Evolutionary conservation across 1,140 invertebrate genomes (phyloP).

Genomic region (Bombus picipes): DNA sequence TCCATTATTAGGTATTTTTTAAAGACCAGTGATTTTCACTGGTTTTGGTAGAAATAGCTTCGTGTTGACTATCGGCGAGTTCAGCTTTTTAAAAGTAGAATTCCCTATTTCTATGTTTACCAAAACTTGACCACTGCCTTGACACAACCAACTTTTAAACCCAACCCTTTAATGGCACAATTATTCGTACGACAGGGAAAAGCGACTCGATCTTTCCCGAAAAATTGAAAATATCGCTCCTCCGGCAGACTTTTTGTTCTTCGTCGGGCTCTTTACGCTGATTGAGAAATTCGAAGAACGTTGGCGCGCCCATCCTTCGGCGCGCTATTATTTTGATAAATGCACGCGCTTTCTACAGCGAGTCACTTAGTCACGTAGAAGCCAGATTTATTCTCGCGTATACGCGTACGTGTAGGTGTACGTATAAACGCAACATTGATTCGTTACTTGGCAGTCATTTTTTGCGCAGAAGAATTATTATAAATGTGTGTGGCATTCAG

Average conservation of each 20-base stretch:
- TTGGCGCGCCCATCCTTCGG: neutral
- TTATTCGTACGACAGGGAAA: neutral
- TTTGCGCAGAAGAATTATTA: neutral
- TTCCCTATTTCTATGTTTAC: neutral
- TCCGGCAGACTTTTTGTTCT: neutral
- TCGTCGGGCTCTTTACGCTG: too few species aligned
- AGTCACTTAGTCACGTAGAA: neutral
- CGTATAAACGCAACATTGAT: neutral
- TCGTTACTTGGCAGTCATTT: neutral
- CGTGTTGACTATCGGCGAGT: too few species aligned
- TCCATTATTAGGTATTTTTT: too few species aligned
- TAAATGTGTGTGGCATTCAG: conserved; percentile 3
- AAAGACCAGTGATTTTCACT: too few species aligned
- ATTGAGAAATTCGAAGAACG: neutral
- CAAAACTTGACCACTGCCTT: neutral
- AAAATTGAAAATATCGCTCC: neutral
- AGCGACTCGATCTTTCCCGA: neutral
- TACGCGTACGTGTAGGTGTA: too few species aligned
- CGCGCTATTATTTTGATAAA: neutral
- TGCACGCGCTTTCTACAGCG: neutral
- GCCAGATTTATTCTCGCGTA: neutral
- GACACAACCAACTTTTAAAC: conserved; percentile 2
- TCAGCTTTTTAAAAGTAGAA: too few species aligned
- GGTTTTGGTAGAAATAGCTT: too few species aligned
- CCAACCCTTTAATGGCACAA: neutral